Base-by-base conservation (phyloP, 2,113 vertebrate genomes). In the Myanophis thanlyinensis region DNA sequence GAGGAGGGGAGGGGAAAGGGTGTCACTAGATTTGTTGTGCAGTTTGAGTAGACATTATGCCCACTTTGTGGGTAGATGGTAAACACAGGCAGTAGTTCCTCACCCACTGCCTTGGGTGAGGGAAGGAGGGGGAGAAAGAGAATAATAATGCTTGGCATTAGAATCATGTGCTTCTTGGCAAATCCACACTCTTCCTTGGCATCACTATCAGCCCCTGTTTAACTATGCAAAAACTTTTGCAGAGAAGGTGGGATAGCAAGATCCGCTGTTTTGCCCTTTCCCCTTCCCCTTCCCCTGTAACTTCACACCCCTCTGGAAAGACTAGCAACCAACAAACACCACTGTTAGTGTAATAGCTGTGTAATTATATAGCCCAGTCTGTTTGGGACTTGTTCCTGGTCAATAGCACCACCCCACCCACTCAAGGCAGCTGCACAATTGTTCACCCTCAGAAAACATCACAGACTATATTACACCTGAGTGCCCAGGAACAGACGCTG, bases 151-250 rank as follows among this genome's bases (percentile, higher is more conserved):
- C 87, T 48, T 47, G 35, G 92, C 84, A 62, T 93, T 90, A 92
- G n/a, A 40, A 51, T 59, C 88, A 86, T 62, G 88, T 92, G 92
- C 88, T 52, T 88, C 91, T 88, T 53, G 87, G 86, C 86, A 92
- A 48, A 89, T 47, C 92, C 73, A 27, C 3, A 52, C 30, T 13
- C 30, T 13, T 44, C 88, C 49, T 52, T 46, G 46, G 46, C 73
- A 40, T 3, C 48, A 52, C 35, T 25, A 1, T 44, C 40, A 1
- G 12, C 23, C 9, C 22, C 20, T 18, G 52, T n/a, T 93, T 93
- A 90, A 30, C 73, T 7, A 5, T 35, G 59, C 88, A 27, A 4
- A 80, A 85, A 47, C 13, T 47, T 85, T 88, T 85, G 46, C 52
- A 46, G 88, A 46, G 27, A 54, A 92, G 30, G 40, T 18, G 8